Conservation (phyloP, 2,113 vertebrate species). For the Pseudorhombus dupliciocellatus region DNA sequence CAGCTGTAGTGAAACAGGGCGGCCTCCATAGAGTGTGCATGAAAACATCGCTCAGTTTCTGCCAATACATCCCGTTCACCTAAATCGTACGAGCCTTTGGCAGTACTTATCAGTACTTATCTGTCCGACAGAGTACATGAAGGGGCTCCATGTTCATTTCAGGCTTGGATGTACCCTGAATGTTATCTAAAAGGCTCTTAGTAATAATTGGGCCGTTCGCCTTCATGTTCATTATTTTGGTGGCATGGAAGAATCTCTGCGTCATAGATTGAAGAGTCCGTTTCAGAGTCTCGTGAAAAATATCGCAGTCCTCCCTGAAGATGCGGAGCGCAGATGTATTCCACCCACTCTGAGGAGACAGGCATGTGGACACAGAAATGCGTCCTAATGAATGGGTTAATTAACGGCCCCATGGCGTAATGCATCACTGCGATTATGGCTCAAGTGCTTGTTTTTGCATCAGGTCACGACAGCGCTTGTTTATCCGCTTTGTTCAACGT, state of each 20-base stretch:
- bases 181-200: not conserved
- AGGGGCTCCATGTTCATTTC: too few relatives aligned
- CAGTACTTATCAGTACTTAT: too few relatives aligned
- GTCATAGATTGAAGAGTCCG: not conserved
- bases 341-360: constrained; percentile 13
- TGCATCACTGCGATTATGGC: constrained; percentile 52
- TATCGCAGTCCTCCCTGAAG: not conserved
- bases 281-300: not conserved
- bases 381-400: constrained; percentile 54
- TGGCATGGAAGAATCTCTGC: not conserved
- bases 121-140: too few relatives aligned
- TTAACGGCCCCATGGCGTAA: constrained; percentile 47
- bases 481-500: constrained; percentile 27
- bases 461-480: constrained; percentile 21
- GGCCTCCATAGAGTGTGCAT: too few relatives aligned
- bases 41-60: too few relatives aligned
- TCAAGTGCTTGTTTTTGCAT: constrained; percentile 19
- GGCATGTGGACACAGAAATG: constrained; percentile 40
- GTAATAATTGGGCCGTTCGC: not conserved
- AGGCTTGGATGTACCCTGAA: too few relatives aligned
- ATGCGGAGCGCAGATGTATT: constrained; percentile 28
- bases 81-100: too few relatives aligned
- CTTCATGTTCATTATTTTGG: not conserved
- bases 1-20: too few relatives aligned
- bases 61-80: too few relatives aligned